Conservation (phyloP, 2,113 vertebrate genomes). For the Bettongia penicillata region DNA sequence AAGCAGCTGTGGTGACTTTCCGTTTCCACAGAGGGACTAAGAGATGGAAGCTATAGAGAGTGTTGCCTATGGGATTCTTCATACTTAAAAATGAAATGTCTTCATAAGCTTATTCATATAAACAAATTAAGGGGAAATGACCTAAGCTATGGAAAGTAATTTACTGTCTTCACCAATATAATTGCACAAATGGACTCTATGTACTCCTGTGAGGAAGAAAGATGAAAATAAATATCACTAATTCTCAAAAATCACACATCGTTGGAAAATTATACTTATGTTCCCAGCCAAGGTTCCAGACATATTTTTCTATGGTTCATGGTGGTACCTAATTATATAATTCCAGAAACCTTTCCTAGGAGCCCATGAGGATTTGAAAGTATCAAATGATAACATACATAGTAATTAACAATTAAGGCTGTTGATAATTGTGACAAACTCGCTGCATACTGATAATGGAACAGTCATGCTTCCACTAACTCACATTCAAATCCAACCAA, state of each 20-base stretch:
- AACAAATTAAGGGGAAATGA: slow-evolving; percentile 65
- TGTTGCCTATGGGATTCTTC: slow-evolving; percentile 61
- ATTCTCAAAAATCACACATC: slow-evolving; percentile 46
- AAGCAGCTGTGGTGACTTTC: slow-evolving; percentile 62
- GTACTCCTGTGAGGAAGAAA: slow-evolving; percentile 53
- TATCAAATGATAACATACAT: slow-evolving; percentile 70
- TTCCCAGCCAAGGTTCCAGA: slow-evolving; percentile 69
- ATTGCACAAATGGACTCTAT: slow-evolving; percentile 56
- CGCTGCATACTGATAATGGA: slow-evolving; percentile 72
- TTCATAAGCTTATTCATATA: slow-evolving; percentile 67
- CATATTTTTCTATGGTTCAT: slow-evolving; percentile 43
- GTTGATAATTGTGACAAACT: slow-evolving; percentile 78
- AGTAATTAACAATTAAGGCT: slow-evolving; percentile 77
- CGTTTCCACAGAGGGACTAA: slow-evolving; percentile 65
- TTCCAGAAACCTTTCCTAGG: slow-evolving; percentile 68
- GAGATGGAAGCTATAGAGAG: slow-evolving; percentile 51
- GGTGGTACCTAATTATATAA: slow-evolving; percentile 69
- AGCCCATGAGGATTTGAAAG: slow-evolving; percentile 65
- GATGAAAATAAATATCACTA: slow-evolving; percentile 68
- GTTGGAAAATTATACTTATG: slow-evolving; percentile 63
- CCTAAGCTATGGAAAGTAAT: slow-evolving; percentile 48
- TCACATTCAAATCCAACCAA: slow-evolving; percentile 77
- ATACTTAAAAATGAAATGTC: slow-evolving; percentile 68
- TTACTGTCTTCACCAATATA: slow-evolving; percentile 50
- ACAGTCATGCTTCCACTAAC: slow-evolving; percentile 75